A percentile compares a stretch with the other conserved stretches of the same genome.
These are phyloP conservation scores for Leiothrix lutea DNA, from an alignment of 2,113 vertebrate species.

Conservation along the genomic window DNA sequence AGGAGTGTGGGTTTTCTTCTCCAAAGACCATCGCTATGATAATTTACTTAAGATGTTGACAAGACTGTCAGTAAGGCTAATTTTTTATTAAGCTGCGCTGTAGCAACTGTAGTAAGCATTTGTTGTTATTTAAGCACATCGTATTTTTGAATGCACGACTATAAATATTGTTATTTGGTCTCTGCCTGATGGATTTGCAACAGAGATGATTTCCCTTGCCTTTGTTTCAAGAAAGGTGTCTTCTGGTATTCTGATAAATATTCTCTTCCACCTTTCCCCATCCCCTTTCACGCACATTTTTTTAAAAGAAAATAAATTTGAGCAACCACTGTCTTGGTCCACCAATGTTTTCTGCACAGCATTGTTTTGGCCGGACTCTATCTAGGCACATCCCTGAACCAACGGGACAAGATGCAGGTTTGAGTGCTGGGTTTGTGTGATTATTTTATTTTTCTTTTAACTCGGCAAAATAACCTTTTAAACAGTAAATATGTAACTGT, in stretches of 20 bases:
- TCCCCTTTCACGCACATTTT: background rate
- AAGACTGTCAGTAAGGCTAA: constrained; percentile 67
- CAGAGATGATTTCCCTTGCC: background rate
- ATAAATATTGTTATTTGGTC: constrained; percentile 50
- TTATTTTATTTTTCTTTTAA: background rate
- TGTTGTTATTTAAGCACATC: constrained; percentile 25
- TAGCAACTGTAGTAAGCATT: constrained; percentile 29
- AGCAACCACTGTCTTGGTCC: background rate
- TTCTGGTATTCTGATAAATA: constrained; percentile 32
- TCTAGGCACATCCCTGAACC: background rate
- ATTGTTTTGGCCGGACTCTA: background rate
- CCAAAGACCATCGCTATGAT: constrained; percentile 74
- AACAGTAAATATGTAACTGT: background rate
- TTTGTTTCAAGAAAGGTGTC: constrained; percentile 58
- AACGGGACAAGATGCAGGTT: background rate
- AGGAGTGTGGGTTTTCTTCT: constrained; percentile 70
- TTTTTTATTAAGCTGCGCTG: constrained; percentile 59
- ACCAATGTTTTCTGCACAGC: background rate
- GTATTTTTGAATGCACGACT: constrained; percentile 1
- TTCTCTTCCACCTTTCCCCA: background rate
- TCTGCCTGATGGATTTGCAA: constrained; percentile 11
- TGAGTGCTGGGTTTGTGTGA: background rate
- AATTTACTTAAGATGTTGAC: constrained; percentile 73
- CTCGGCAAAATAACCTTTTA: background rate
- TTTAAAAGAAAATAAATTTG: constrained; percentile 21